A percentile compares a stretch with the other conserved stretches of the same genome.
Conservation (phyloP, 2,888 invertebrate species). For the Platycheirus albimanus region DNA sequence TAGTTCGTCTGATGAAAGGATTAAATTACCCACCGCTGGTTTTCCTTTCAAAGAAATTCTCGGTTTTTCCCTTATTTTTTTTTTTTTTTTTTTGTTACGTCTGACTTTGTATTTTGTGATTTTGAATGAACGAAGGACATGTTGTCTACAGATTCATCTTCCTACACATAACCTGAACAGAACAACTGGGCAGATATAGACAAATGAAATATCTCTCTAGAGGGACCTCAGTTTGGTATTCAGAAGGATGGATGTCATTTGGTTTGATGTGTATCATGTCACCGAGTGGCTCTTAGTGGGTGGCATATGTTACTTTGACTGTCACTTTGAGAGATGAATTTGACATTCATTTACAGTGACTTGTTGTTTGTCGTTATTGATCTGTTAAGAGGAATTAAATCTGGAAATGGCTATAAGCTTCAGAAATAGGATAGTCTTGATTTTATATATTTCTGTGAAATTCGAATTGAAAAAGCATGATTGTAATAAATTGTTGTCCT, state of each 20-base stretch:
- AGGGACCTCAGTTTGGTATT: conserved; percentile 10
- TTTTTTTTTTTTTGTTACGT: not conserved
- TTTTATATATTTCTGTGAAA: too few relatives aligned
- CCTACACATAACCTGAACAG: not conserved
- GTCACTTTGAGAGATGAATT: conserved; percentile 24
- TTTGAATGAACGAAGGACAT: conserved; percentile 13
- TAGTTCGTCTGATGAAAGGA: conserved; percentile 17
- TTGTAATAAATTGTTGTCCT: too few relatives aligned
- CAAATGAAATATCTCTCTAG: conserved; percentile 18
- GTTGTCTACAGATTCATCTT: conserved; percentile 10
- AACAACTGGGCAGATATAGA: not conserved
- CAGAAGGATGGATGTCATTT: conserved; percentile 9
- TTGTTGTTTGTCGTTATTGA: conserved; percentile 30
- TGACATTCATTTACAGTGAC: conserved; percentile 26
- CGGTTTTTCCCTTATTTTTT: not conserved
- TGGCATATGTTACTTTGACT: conserved; percentile 33
- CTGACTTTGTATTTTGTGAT: conserved; percentile 3
- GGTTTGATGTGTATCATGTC: conserved; percentile 32
- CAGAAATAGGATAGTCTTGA: too few relatives aligned
- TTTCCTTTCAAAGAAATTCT: not conserved
- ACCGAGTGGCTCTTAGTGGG: conserved; percentile 26
- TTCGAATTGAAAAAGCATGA: too few relatives aligned
- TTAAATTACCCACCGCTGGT: conserved; percentile 4
- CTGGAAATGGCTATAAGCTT: not conserved
- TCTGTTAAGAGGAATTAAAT: not conserved